A percentile compares a stretch with the other conserved stretches of the same genome.
These are phyloP conservation scores for Jacana jacana DNA, from an alignment of 2,113 vertebrate species.

Conservation along the genomic window DNA sequence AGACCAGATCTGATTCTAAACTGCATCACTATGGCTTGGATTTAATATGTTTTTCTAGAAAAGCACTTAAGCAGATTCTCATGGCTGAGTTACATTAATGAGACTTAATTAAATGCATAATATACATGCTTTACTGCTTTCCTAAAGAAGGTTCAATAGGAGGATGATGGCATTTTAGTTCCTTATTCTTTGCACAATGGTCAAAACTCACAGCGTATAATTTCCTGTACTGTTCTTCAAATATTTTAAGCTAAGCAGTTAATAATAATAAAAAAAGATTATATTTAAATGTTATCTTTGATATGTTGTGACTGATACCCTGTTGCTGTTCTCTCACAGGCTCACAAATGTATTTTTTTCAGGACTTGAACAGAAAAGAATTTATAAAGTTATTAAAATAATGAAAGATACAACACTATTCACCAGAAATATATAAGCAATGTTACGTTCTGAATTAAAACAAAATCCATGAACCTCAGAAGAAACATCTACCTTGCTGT, in stretches of 20 bases:
- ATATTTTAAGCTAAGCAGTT: not conserved
- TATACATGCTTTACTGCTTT: not conserved
- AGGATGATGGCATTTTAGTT: not conserved
- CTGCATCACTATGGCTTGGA: not conserved
- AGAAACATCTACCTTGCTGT: not conserved
- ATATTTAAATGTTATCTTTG: not conserved
- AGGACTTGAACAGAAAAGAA: not conserved
- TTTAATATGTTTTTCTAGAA: not conserved
- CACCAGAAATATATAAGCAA: not conserved
- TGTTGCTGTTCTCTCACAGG: not conserved
- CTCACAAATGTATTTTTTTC: not conserved
- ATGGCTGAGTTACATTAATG: conserved; percentile 4
- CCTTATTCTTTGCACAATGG: not conserved
- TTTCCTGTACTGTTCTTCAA: not conserved
- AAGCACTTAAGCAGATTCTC: conserved; percentile 16
- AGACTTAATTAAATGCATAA: conserved; percentile 14
- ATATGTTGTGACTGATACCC: not conserved
- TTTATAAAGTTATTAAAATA: not conserved
- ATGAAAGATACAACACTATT: not conserved
- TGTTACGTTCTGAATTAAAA: not conserved
- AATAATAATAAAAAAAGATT: no score
- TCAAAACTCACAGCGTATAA: not conserved
- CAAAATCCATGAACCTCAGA: not conserved
- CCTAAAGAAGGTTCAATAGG: not conserved
- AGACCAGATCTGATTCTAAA: not conserved